Evolutionary conservation across 2,888 invertebrate species (phyloP), one percentile per base, ranked within the genome.

Genomic region (Neria commutata): DNA sequence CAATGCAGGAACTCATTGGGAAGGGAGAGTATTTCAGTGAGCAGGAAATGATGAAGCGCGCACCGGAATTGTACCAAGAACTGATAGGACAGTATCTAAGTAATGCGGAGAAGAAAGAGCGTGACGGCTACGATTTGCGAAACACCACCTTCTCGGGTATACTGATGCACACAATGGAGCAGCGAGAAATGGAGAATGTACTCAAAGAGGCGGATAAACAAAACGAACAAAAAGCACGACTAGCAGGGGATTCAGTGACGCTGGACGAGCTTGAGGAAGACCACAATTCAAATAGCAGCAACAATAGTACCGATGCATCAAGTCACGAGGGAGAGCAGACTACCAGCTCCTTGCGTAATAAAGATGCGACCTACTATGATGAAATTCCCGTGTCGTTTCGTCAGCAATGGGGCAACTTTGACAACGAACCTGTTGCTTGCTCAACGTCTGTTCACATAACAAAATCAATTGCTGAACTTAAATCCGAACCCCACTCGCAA

Each of bases 41-140:
- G 78, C 88, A 87, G 61, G 92, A 94, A 84, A 98, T 98, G 97
- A 93, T 94, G 88, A 89, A 88, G 67, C 83, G 98, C 60, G 93
- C 95, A 79, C 98, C 97, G 1, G 84, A 92, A 54, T 81, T 97
- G 0, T 98, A 94, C 82, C 93, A 97, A 65, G 91, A 95, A 72
- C 83, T 98, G 67, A 85, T 98, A 45, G 97, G 95, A 0, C 91
- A 90, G 72, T 95, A 91, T 79, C 80, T 96, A 65, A 89, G 90
- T 2, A 88, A 90, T 58, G 87, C 89, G 26, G 94, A 96, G 77
- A 88, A 88, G 60, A 84, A 85, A 63, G 84, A 84, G 53, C 83
- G 90, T 16, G 90, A 89, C 79, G 83, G 84, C 57, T 84, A 85
- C 50, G 86, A 88, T 67, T 72, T 85, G 74, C 68, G 83, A 79